Conservation (phyloP, 53 echinoderm and acorn worm genomes). For the Echinometra lucunter region DNA sequence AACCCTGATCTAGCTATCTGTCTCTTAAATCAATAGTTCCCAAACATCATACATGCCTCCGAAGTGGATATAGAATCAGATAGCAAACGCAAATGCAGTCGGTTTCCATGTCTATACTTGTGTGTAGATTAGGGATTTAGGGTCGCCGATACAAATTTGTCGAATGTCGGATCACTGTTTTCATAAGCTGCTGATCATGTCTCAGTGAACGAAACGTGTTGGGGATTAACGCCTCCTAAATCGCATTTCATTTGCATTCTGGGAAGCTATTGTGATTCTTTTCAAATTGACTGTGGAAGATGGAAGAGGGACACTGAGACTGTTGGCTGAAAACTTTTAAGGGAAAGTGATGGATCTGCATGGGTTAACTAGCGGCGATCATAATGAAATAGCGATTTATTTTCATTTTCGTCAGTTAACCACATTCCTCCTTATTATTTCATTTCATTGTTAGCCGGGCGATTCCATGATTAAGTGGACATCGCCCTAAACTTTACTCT, state of each 20-base stretch:
- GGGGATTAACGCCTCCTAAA: slow-evolving; percentile 55
- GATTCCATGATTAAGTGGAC: too few species aligned
- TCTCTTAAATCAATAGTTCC: slow-evolving; percentile 40
- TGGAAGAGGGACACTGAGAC: background rate
- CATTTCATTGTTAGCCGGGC: too few species aligned
- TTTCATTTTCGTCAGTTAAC: too few species aligned
- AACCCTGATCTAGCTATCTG: background rate
- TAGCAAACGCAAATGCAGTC: slow-evolving; percentile 32
- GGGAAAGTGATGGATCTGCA: background rate
- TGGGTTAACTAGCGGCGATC: background rate
- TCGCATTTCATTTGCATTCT: background rate
- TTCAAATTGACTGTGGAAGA: background rate
- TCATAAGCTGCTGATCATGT: slow-evolving; percentile 58
- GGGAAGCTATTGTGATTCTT: background rate
- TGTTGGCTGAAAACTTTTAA: background rate
- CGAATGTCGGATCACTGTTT: slow-evolving; percentile 51
- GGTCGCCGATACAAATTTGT: slow-evolving; percentile 68
- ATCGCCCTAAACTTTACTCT: too few species aligned
- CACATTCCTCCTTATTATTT: too few species aligned
- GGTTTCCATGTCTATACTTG: background rate
- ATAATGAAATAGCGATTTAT: background rate
- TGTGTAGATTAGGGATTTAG: slow-evolving; percentile 32
- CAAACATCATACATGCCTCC: slow-evolving; percentile 52
- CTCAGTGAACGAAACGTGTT: slow-evolving; percentile 40
- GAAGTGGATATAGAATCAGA: background rate